These are phyloP conservation scores for Diprion similis DNA, from an alignment of 1,140 invertebrate species.

Conservation along the genomic window DNA sequence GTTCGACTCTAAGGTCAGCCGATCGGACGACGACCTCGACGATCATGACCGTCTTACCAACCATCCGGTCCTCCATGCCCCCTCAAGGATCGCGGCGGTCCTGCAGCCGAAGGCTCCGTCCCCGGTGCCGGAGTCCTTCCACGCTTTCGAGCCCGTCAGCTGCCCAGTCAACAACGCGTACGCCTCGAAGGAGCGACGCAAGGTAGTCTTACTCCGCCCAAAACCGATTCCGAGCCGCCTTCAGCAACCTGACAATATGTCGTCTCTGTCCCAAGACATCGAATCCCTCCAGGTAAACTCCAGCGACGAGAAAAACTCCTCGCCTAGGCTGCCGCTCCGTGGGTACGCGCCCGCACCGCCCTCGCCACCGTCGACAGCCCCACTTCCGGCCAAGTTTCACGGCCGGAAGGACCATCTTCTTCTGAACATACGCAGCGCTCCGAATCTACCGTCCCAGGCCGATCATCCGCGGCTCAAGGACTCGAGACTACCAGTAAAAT, in stretches of 20 bases:
- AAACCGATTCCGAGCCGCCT: conserved; percentile 65
- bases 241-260: conserved; percentile 61
- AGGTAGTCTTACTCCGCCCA: conserved; percentile 59
- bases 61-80: conserved; percentile 75
- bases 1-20: conserved; percentile 85
- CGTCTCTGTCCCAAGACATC: conserved; percentile 66
- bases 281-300: conserved; percentile 70
- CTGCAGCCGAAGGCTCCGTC: conserved; percentile 48
- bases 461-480: conserved; percentile 75
- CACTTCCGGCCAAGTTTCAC: conserved; percentile 81
- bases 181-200: conserved; percentile 49
- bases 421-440: conserved; percentile 79
- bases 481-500: conserved; percentile 70
- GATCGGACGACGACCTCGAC: conserved; percentile 82
- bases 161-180: conserved; percentile 34
- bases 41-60: conserved; percentile 82
- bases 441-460: conserved; percentile 74
- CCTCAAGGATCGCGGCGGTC: conserved; percentile 56
- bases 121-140: conserved; percentile 58
- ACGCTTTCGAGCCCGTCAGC: conserved; percentile 44
- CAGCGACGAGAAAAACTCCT: conserved; percentile 61
- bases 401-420: conserved; percentile 72
- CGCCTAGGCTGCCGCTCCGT: conserved; percentile 53
- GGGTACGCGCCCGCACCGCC: conserved; percentile 79
- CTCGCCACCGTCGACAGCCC: conserved; percentile 80